These are phyloP conservation scores for Nomada hirtipes DNA, from an alignment of 2,888 invertebrate genomes.

Conservation along the genomic window DNA sequence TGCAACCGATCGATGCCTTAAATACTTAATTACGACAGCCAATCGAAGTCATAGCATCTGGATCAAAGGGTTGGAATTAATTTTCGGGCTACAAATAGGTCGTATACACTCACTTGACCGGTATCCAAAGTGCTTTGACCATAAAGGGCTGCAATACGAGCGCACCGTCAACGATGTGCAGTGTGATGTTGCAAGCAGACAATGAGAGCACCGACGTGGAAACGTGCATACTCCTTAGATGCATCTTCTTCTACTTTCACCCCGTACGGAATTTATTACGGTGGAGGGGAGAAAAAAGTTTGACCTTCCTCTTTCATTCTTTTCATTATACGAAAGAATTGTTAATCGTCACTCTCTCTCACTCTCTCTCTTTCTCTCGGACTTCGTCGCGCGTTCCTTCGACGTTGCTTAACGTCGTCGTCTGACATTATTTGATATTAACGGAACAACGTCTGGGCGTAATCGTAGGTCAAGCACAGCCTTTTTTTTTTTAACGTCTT, in stretches of 20 bases:
- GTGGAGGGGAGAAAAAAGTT: too few relatives aligned
- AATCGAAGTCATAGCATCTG: background rate
- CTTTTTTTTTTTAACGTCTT: background rate
- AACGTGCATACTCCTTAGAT: conserved; percentile 5
- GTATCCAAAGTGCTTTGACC: conserved; percentile 35
- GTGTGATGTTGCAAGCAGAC: conserved; percentile 26
- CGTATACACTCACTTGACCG: conserved; percentile 22
- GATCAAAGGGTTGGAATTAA: conserved; percentile 21
- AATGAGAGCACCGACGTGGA: conserved; percentile 24
- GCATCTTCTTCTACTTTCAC: background rate
- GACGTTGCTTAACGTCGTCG: background rate
- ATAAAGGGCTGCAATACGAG: conserved; percentile 27
- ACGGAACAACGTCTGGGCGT: background rate
- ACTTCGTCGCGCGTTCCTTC: background rate
- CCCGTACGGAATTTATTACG: background rate
- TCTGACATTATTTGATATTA: conserved; percentile 9
- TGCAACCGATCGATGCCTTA: background rate
- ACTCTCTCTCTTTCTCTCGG: background rate
- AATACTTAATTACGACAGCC: background rate
- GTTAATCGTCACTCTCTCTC: background rate
- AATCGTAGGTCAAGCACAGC: background rate
- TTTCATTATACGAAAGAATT: conserved; percentile 5
- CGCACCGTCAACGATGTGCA: conserved; percentile 26
- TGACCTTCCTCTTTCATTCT: background rate
- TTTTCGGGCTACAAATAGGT: conserved; percentile 24